Base-by-base conservation (phyloP, 2,113 vertebrate species). In the Bettongia penicillata region DNA sequence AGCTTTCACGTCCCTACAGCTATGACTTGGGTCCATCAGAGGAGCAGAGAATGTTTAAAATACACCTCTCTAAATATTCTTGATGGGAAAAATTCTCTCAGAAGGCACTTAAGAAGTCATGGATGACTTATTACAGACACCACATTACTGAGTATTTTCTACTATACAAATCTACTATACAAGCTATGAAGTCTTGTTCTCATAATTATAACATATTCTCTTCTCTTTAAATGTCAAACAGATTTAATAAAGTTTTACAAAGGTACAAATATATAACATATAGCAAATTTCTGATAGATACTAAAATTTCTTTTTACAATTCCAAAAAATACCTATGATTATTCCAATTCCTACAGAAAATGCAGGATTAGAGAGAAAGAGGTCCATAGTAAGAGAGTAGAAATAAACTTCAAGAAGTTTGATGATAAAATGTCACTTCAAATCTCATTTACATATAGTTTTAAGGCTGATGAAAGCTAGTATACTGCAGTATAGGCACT, bases 1-100 rank as follows among this genome's bases (percentile, higher is more conserved):
- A 93, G 25, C 93, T 97, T 98, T 97, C 89, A 84, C 92, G 48
- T 97, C 77, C 95, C 68, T 96, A 37, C 14, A n/a, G n/a, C 14
- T 68, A 92, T 97, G 91, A 93, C 57, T 9, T 95, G 19, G 51
- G 96, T 96, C 0, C 98, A 92, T 37, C 48, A 77, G 43, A 3
- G 92, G 51, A 93, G 5, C 1, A 90, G 25, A 37, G 94, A 97
- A 96, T 0, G 22, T 97, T 97, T 97, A 77, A 96, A 97, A 96
- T 61, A 3, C 90, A 55, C 10, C 37, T 57, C 94, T 93, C n/a
- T 57, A 31, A 92, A 96, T 92, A 2, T 92, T 47, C 90, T 94
- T 90, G 68, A n/a, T 37, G 37, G 37, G 16, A 2, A 16, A 31
- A 91, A 94, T 93, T 95, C 10, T n/a, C 95, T 50, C 28, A 52